phyloP scores from a whole-genome alignment of 2,113 vertebrate genomes.

The Anhinga anhinga region DNA sequence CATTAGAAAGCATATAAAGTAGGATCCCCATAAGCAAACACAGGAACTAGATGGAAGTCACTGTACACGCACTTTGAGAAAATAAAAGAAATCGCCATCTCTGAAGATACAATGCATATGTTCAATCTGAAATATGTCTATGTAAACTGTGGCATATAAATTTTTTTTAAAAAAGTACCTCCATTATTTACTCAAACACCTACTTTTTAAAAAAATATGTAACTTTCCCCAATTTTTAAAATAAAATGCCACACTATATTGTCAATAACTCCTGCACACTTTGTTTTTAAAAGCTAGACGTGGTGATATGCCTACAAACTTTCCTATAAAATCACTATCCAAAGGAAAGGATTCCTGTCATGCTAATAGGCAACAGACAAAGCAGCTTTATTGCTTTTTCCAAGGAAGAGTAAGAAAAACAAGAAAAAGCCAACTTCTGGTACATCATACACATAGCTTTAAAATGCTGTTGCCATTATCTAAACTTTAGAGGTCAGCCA shows the following conservation, averaged over 20 bases:
- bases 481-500: not conserved
- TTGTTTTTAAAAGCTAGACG: slow-evolving; percentile 65
- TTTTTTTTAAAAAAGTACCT: slow-evolving; percentile 73
- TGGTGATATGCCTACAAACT: slow-evolving; percentile 69
- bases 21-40: slow-evolving; percentile 50
- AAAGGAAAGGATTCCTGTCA: slow-evolving; percentile 45
- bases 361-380: slow-evolving; percentile 64
- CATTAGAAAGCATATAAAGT: slow-evolving; percentile 42
- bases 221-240: slow-evolving; percentile 69
- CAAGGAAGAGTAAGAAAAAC: slow-evolving; percentile 23
- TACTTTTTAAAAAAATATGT: slow-evolving; percentile 76
- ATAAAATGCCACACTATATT: slow-evolving; percentile 74
- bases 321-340: slow-evolving; percentile 63
- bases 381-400: slow-evolving; percentile 79
- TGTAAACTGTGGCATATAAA: slow-evolving; percentile 71
- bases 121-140: slow-evolving; percentile 59
- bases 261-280: slow-evolving; percentile 59
- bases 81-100: slow-evolving; percentile 43
- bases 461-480: not conserved
- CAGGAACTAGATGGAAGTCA: slow-evolving; percentile 46
- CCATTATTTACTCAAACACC: slow-evolving; percentile 70
- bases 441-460: not conserved
- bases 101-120: slow-evolving; percentile 1
- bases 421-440: slow-evolving; percentile 21
- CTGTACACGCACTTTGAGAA: slow-evolving; percentile 42